Base-by-base conservation (phyloP, 2,113 vertebrate species). In the Protomyctophum bolini region DNA sequence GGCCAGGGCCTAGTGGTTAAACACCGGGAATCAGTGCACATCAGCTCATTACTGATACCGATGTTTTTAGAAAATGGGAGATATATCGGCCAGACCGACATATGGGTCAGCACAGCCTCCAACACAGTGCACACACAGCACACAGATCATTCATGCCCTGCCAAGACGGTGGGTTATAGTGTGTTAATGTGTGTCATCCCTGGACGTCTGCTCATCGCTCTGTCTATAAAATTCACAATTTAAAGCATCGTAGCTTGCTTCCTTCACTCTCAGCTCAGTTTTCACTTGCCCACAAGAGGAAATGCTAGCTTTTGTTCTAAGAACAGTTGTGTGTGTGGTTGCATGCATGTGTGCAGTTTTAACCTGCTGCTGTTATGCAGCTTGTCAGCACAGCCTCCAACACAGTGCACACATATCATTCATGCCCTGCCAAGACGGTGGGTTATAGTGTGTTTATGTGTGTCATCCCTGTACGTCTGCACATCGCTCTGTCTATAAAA, bases 231-330 rank as follows among this genome's bases (percentile, higher is more conserved):
- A 7, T 21, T 8, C 62, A 15, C 50, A 45, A 21, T 60, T 33
- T 21, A 10, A 66, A 52, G 29, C 15, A 47, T 58, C 0, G 5
- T 41, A 65, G 52, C 58, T 80, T 59, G 21, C 21, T 21, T 21
- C 1, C 62, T 61, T 77, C 52, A 67, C 29, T 79, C 59, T 46
- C 50, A 0, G 54, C 51, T 63, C 28, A 56, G 33, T 63, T 48
- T 64, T 68, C 60, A 14, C 48, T 55, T 14, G 28, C 70, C 49
- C 83, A 63, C 45, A 46, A 91, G 89, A 90, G 88, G 91, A 92
- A 84, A 85, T 80, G 77, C 70, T 69, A 68, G 74, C 55, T 67
- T 52, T 66, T 74, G 72, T 77, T 59, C 11, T 61, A 6, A 2
- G 46, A 64, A 61, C 72, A 6, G 63, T 12, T 62, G 41, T 73